Base-by-base conservation (phyloP, 2,888 invertebrate genomes). In the Pilophorus perplexus region DNA sequence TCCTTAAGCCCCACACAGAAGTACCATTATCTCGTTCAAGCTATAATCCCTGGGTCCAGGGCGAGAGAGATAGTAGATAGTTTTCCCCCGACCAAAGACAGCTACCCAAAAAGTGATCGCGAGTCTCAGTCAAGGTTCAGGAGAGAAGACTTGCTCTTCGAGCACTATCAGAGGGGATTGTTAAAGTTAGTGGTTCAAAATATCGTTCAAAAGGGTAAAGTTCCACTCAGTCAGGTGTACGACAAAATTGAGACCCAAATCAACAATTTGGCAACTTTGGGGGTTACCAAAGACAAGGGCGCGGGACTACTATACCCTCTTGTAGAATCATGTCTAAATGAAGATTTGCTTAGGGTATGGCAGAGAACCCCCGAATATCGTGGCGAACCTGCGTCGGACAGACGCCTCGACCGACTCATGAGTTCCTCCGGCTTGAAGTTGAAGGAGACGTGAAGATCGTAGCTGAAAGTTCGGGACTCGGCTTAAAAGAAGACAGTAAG, bases 341-440 rank as follows among this genome's bases (percentile, higher is more conserved):
- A 52, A 25, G 52, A 52, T 27, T 25, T 52, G 16, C 52, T 52
- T 12, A 52, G 52, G 16, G 52, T 52, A 25, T 52, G 52, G 52
- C 52, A 52, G 27, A 23, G 52, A 52, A 52, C 52, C 10, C 23
- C 25, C 16, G 28, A 52, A 52, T 52, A 52, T 27, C 23, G 52
- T n/a, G n/a, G 27, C 23, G 28, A 52, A 27, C 5, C 28, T n/a
- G 27, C 28, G n/a, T 25, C 27, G 25, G 52, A 52, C 12, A 27
- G 28, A 52, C 23, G 27, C 16, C 52, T 52, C 52, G 52, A 52
- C 10, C 52, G 52, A 25, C 28, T 52, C 25, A 52, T 52, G 52
- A 16, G 25, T 52, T 52, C 16, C 52, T 52, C 28, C 25, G 28
- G 28, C 23, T 25, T 27, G 52, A 52, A 52, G 27, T 52, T 16